Percentiles rank a stretch among this genome's conserved stretches.
phyloP scores from a whole-genome alignment of 2,888 invertebrate species.

The Cerceris rybyensis region DNA sequence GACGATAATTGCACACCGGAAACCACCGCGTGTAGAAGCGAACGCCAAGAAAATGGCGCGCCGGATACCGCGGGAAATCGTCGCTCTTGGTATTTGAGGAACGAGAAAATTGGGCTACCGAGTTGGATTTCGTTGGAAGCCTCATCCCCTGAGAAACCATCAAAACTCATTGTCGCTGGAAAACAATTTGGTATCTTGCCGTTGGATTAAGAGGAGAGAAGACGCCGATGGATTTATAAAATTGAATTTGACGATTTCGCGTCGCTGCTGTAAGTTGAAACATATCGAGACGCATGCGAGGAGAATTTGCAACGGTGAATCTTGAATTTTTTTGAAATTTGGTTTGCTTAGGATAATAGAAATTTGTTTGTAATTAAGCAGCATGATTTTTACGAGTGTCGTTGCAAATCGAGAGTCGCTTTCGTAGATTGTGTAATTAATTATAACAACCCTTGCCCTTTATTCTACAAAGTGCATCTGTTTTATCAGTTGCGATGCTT shows the following conservation, averaged over 20 bases:
- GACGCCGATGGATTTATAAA: neutral
- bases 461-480: too few relatives aligned
- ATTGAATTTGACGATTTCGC: neutral
- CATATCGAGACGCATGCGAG: too few relatives aligned
- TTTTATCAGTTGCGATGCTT: too few relatives aligned
- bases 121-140: conserved; percentile 9
- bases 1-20: conserved; percentile 25
- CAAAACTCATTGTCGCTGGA: conserved; percentile 1
- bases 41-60: conserved; percentile 25
- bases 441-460: too few relatives aligned
- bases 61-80: conserved; percentile 1
- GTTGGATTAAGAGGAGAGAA: neutral
- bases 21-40: conserved; percentile 24
- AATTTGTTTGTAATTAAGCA: too few relatives aligned
- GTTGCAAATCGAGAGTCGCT: too few relatives aligned
- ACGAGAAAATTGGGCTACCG: conserved; percentile 1
- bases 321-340: too few relatives aligned
- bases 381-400: too few relatives aligned
- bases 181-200: conserved; percentile 5
- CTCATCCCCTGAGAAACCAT: neutral
- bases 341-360: too few relatives aligned
- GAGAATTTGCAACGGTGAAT: too few relatives aligned
- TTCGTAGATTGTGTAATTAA: too few relatives aligned
- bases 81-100: neutral
- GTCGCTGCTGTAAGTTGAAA: too few relatives aligned